These are phyloP conservation scores for Dryomyza anilis DNA, from an alignment of 2,888 invertebrate genomes.

Conservation along the genomic window DNA sequence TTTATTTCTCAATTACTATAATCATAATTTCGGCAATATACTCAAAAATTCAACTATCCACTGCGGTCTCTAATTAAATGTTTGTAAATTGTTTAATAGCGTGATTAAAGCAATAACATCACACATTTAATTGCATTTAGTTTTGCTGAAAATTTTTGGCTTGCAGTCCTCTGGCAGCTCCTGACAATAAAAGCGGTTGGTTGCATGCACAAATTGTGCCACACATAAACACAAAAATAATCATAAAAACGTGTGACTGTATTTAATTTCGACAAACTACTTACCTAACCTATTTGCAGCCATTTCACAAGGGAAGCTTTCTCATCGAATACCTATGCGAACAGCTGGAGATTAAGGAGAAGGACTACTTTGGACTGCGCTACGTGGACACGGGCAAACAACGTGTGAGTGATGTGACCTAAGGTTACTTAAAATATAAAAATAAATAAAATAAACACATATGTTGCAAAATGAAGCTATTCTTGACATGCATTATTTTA, in stretches of 20 bases:
- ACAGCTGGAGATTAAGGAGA: conserved; percentile 87
- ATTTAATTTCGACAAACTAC: background rate
- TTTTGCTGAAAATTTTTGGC: background rate
- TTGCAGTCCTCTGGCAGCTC: background rate
- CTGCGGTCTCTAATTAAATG: no score
- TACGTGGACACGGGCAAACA: conserved; percentile 89
- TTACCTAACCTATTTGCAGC: conserved; percentile 67
- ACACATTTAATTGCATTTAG: conserved; percentile 3
- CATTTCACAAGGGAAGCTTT: conserved; percentile 86
- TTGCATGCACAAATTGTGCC: background rate
- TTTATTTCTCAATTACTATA: no score
- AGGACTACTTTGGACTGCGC: conserved; percentile 92
- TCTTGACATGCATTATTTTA: no score
- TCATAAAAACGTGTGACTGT: background rate
- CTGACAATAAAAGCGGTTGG: background rate
- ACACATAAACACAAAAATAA: background rate
- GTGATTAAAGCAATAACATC: conserved; percentile 5
- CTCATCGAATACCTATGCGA: conserved; percentile 89
- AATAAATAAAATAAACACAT: background rate
- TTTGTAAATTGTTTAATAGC: conserved; percentile 11
- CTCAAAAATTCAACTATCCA: no score
- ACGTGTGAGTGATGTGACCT: conserved; percentile 69
- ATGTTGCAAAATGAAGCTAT: background rate
- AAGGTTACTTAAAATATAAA: background rate
- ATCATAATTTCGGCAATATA: no score